Evolutionary conservation across 2,888 invertebrate species (phyloP).

Genomic region (Hypercompe scribonia): DNA sequence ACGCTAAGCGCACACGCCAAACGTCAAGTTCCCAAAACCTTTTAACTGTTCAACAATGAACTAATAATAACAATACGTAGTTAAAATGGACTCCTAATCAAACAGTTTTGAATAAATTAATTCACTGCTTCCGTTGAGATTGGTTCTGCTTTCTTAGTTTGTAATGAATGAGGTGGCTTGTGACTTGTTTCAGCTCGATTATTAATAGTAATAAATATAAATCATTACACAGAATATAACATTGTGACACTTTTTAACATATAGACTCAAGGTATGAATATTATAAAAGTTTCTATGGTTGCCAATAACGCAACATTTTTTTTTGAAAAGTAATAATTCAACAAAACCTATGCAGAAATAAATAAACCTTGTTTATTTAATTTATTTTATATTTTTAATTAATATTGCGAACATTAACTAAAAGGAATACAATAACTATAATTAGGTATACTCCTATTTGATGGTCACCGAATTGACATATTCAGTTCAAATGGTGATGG

Average conservation of each 20-base stretch:
- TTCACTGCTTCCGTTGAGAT: conserved; percentile 54
- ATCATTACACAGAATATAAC: background rate
- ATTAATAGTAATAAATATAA: conserved; percentile 29
- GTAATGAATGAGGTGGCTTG: conserved; percentile 35
- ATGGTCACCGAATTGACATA: too few relatives aligned
- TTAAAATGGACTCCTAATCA: conserved; percentile 47
- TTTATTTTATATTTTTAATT: too few relatives aligned
- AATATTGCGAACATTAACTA: too few relatives aligned
- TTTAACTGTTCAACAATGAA: conserved; percentile 29
- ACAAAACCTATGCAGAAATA: too few relatives aligned
- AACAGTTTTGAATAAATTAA: conserved; percentile 60
- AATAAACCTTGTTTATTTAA: too few relatives aligned
- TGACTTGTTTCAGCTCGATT: conserved; percentile 33
- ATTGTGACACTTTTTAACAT: background rate
- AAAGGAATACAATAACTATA: too few relatives aligned
- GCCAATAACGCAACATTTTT: background rate
- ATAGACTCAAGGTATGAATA: background rate
- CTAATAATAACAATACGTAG: conserved; percentile 30
- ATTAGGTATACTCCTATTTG: too few relatives aligned
- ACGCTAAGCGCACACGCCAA: conserved; percentile 81
- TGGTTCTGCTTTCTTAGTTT: conserved; percentile 45
- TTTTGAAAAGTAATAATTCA: background rate
- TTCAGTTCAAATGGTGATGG: too few relatives aligned
- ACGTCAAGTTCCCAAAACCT: conserved; percentile 51
- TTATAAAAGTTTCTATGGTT: background rate